phyloP scores from a whole-genome alignment of 2,888 invertebrate species.

The Theretra japonica region DNA sequence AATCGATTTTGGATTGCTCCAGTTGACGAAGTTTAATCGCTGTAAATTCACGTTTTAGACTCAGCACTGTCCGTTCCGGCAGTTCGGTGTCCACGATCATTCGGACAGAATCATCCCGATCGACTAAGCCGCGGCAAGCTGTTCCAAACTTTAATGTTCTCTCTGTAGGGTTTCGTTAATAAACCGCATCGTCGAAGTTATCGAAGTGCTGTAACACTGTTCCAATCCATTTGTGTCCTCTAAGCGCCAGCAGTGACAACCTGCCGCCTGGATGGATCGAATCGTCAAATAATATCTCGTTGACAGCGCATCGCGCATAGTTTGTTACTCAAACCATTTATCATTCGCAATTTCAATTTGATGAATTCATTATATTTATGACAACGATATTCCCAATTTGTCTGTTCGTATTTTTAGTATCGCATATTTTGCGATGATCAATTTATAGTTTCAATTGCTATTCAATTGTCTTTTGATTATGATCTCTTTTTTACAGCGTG shows the following conservation, averaged over 20 bases:
- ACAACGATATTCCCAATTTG: conserved; percentile 14
- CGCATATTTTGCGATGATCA: background rate
- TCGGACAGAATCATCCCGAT: conserved; percentile 46
- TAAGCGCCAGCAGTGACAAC: background rate
- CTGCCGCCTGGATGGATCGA: background rate
- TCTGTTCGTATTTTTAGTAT: conserved; percentile 28
- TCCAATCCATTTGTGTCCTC: background rate
- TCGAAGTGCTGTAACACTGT: background rate
- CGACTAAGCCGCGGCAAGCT: conserved; percentile 45
- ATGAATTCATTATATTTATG: conserved; percentile 16
- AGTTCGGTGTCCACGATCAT: conserved; percentile 42
- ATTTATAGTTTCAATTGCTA: conserved; percentile 7
- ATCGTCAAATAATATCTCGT: background rate
- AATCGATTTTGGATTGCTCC: background rate
- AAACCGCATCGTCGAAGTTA: conserved; percentile 43
- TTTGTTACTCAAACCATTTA: conserved; percentile 16
- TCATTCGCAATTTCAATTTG: conserved; percentile 9
- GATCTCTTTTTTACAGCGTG: background rate
- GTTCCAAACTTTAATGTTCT: conserved; percentile 42
- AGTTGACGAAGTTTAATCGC: conserved; percentile 41
- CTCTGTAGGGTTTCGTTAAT: conserved; percentile 45
- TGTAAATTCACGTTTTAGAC: conserved; percentile 47
- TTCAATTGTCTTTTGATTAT: background rate
- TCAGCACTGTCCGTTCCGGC: conserved; percentile 45
- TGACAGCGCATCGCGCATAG: background rate